Evolutionary conservation across 1,140 invertebrate species (phyloP).

Genomic region (Myzus persicae): DNA sequence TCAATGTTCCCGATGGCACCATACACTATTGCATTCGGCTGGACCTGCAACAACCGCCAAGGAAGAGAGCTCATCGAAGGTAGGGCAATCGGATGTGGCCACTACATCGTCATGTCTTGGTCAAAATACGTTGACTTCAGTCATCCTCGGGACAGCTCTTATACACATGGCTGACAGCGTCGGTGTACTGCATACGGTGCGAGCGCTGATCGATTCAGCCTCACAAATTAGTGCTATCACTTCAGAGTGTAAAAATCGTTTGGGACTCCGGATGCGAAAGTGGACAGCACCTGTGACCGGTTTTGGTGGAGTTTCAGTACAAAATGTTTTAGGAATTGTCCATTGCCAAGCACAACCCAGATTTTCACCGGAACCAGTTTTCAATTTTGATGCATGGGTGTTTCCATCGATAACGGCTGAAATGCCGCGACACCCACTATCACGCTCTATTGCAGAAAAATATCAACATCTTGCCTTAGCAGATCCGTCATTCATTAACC

Average conservation of each 20-base stretch:
- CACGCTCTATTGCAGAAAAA: neutral
- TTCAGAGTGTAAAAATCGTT: neutral
- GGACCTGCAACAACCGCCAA: no score
- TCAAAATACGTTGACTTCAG: neutral
- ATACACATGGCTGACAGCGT: neutral
- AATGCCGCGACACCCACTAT: neutral
- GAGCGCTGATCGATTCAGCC: neutral
- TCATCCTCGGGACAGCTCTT: neutral
- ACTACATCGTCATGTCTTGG: neutral
- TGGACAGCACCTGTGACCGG: neutral
- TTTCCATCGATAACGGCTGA: neutral
- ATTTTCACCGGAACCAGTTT: neutral
- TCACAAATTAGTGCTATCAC: neutral
- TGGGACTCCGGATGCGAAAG: neutral
- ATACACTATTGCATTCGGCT: neutral
- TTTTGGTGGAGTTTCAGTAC: neutral
- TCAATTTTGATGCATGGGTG: neutral
- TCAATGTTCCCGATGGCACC: neutral
- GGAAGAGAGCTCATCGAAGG: neutral
- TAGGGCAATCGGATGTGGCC: neutral
- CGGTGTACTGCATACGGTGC: neutral
- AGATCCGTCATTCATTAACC: neutral
- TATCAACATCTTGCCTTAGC: neutral
- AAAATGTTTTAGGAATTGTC: neutral
- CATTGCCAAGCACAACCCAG: neutral